phyloP scores from a whole-genome alignment of 2,797 vertebrate genomes.

The Enteromius paludinosus region DNA sequence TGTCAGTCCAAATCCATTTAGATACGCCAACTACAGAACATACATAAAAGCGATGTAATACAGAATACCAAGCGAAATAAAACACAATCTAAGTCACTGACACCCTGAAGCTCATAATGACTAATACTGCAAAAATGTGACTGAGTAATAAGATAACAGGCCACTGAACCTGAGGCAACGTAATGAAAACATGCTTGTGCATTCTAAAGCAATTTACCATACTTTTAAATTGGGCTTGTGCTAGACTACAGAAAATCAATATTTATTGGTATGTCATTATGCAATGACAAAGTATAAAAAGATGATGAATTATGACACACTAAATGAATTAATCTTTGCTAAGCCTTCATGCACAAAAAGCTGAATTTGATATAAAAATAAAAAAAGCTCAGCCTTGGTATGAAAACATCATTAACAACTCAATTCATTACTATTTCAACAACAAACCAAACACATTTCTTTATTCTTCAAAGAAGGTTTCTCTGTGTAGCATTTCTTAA shows the following conservation, averaged over 20 bases:
- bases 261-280: not conserved
- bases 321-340: not conserved
- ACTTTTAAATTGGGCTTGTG: constrained; percentile 1
- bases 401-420: not conserved
- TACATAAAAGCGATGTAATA: not conserved
- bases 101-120: constrained; percentile 37
- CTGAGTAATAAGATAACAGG: constrained; percentile 30
- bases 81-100: constrained; percentile 10
- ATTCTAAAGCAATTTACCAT: constrained; percentile 3
- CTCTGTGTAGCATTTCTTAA: not conserved
- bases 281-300: not conserved
- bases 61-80: not conserved
- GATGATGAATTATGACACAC: not conserved
- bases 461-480: constrained; percentile 10
- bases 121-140: constrained; percentile 36
- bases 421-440: constrained; percentile 3
- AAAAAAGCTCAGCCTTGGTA: constrained; percentile 9
- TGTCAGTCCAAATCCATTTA: constrained; percentile 13
- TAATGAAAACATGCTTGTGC: not conserved
- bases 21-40: not conserved
- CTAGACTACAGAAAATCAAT: not conserved
- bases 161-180: constrained; percentile 14
- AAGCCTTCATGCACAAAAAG: not conserved
- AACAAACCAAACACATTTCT: constrained; percentile 3
- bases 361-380: not conserved